Percentiles rank a stretch among this genome's conserved stretches.
These are phyloP conservation scores for Cristatella mucedo DNA, from an alignment of 2,888 invertebrate species.

Conservation along the genomic window DNA sequence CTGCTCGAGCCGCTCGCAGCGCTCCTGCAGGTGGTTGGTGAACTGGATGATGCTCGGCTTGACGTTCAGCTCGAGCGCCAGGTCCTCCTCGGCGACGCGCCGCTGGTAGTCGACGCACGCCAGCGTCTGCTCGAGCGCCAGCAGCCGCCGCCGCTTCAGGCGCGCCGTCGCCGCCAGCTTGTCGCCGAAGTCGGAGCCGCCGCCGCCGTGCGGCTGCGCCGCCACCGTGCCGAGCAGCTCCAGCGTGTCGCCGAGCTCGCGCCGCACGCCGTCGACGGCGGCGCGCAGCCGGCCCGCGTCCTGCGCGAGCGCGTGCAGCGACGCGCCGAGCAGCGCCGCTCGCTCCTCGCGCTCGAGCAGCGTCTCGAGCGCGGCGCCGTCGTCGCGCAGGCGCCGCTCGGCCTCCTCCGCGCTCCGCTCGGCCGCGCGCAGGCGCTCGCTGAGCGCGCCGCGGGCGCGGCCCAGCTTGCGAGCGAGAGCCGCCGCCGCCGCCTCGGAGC, in stretches of 20 bases:
- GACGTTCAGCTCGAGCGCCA: conserved; percentile 18
- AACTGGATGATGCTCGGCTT: conserved; percentile 20
- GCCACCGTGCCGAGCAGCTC: no score
- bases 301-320: conserved; percentile 16
- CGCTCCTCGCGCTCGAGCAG: conserved; percentile 20
- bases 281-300: not conserved
- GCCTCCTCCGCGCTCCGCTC: conserved; percentile 18
- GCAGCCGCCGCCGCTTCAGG: conserved; percentile 7
- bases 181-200: not conserved
- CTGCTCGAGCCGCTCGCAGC: conserved; percentile 22
- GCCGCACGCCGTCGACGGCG: not conserved
- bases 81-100: conserved; percentile 18
- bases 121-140: conserved; percentile 18
- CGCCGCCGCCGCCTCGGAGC: no score
- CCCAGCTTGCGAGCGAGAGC: conserved; percentile 21
- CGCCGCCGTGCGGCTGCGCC: not conserved
- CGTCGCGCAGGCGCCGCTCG: conserved; percentile 19
- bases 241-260: not conserved
- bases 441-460: conserved; percentile 17
- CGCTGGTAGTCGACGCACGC: conserved; percentile 18
- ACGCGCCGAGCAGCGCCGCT: conserved; percentile 17
- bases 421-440: conserved; percentile 15
- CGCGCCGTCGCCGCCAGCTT: not conserved
- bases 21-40: conserved; percentile 24
- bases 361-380: conserved; percentile 18